Conservation (phyloP, 2,113 vertebrate species). For the Malurus elegans region DNA sequence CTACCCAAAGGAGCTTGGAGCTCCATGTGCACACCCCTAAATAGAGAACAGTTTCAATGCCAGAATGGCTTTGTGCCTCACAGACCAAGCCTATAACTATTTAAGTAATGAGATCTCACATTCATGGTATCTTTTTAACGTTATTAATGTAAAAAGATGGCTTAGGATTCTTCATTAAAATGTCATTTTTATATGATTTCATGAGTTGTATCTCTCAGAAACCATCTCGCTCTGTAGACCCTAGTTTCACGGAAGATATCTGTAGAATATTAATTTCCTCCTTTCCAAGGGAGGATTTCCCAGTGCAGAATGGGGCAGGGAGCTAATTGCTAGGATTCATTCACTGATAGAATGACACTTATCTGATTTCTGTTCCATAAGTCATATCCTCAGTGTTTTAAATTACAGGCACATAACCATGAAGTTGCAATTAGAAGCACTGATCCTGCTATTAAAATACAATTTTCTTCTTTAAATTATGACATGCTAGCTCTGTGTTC, state of each 20-base stretch:
- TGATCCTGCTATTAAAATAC: slow-evolving; percentile 45
- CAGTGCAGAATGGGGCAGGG: background rate
- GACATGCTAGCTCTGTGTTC: background rate
- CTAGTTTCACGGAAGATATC: background rate
- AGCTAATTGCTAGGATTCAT: slow-evolving; percentile 20
- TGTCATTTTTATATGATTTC: background rate
- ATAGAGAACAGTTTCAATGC: background rate
- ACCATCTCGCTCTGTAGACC: background rate
- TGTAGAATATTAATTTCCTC: slow-evolving; percentile 18
- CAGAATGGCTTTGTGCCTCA: background rate
- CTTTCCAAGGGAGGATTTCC: slow-evolving; percentile 10
- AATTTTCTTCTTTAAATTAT: slow-evolving; percentile 41
- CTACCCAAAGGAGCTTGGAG: background rate
- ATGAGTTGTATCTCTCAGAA: background rate
- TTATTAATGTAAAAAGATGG: background rate
- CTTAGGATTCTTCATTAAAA: background rate
- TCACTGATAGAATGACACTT: background rate
- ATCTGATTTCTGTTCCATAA: background rate
- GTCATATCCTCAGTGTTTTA: slow-evolving; percentile 14
- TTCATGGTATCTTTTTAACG: background rate
- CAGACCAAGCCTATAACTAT: background rate
- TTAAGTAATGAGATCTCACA: background rate
- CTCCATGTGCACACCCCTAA: background rate
- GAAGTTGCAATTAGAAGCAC: slow-evolving; percentile 24
- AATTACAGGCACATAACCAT: slow-evolving; percentile 36